phyloP scores from a whole-genome alignment of 2,113 vertebrate genomes.

The Pygoscelis adeliae region DNA sequence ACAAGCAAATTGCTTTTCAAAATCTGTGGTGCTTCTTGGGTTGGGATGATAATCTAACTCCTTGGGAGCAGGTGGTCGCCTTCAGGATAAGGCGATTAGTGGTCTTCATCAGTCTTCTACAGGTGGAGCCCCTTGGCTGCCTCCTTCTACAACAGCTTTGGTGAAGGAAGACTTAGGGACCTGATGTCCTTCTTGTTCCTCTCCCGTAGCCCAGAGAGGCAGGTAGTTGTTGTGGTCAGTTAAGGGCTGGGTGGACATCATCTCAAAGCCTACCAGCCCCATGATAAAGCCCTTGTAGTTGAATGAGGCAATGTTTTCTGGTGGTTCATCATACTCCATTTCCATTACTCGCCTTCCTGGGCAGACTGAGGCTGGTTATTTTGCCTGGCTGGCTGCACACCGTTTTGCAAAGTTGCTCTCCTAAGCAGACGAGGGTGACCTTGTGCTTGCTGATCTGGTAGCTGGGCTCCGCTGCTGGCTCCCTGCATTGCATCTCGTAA shows the following conservation, averaged over 20 bases:
- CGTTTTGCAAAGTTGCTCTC: background rate
- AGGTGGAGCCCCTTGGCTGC: background rate
- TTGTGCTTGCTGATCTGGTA: background rate
- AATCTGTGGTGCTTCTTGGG: background rate
- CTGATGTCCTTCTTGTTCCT: background rate
- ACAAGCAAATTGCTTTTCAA: background rate
- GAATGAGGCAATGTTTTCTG: background rate
- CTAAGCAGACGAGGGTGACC: background rate
- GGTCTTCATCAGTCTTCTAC: background rate
- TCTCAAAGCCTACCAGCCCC: background rate
- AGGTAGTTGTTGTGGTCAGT: background rate
- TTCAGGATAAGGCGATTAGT: background rate
- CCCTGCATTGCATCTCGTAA: background rate
- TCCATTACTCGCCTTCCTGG: background rate
- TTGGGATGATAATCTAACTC: background rate
- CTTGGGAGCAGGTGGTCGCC: background rate
- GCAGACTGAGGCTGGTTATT: background rate
- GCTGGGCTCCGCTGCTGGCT: accelerated
- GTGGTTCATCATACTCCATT: background rate
- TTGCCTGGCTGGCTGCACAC: background rate
- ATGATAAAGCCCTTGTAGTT: background rate
- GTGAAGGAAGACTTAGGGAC: accelerated
- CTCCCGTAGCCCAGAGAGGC: background rate
- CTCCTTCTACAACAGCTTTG: background rate
- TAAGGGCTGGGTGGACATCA: background rate